Conservation (phyloP, 2,797 vertebrate genomes). For the Meriones psammophilus region DNA sequence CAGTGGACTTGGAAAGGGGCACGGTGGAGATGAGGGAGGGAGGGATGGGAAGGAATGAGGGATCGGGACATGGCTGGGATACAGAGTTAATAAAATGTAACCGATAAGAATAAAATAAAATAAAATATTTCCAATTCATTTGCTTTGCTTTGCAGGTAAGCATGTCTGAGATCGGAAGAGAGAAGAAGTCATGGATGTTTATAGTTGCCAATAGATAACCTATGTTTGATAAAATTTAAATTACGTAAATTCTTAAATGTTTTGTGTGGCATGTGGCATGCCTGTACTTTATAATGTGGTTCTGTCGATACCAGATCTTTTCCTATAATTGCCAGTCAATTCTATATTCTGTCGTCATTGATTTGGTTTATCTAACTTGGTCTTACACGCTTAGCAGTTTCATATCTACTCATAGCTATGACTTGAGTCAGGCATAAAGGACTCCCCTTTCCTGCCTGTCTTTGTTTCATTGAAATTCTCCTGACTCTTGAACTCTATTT, state of each 20-base stretch:
- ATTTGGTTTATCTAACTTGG: background rate
- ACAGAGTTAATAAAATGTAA: too few species aligned
- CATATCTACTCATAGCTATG: background rate
- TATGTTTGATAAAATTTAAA: constrained; percentile 16
- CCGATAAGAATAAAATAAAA: too few species aligned
- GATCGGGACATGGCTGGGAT: too few species aligned
- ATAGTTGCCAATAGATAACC: background rate
- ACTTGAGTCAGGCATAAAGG: background rate
- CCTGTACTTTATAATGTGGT: background rate
- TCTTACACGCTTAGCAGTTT: background rate
- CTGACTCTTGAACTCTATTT: constrained; percentile 2
- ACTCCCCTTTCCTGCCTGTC: background rate
- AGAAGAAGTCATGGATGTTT: background rate
- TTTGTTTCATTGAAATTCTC: background rate
- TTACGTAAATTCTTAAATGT: constrained; percentile 12
- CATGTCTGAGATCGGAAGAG: background rate
- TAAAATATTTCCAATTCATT: background rate
- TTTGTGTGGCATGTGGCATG: background rate
- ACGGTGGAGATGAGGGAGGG: too few species aligned
- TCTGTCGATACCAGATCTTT: background rate
- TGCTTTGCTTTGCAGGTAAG: background rate
- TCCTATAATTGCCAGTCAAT: background rate
- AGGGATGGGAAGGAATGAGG: too few species aligned
- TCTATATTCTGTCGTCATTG: background rate
- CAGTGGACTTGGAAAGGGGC: too few species aligned